phyloP scores from a whole-genome alignment of 2,888 invertebrate species.

The Bembecia ichneumoniformis region DNA sequence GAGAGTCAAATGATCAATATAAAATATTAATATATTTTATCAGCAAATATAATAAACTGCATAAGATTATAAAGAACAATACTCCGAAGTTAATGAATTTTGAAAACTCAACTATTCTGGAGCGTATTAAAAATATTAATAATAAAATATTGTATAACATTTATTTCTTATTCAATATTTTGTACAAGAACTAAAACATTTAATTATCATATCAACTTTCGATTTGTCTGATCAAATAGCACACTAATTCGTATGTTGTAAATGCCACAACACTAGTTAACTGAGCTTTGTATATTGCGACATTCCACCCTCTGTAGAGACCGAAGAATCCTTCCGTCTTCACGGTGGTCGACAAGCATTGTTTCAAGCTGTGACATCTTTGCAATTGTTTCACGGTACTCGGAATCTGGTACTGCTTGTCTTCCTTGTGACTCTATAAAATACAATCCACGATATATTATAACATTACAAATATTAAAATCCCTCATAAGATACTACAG shows the following conservation, averaged over 20 bases:
- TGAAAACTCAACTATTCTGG: too few relatives aligned
- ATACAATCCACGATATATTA: background rate
- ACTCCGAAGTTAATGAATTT: too few relatives aligned
- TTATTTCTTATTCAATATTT: too few relatives aligned
- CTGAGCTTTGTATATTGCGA: constrained; percentile 49
- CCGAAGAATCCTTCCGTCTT: constrained; percentile 36
- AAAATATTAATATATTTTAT: too few relatives aligned
- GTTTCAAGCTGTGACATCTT: constrained; percentile 26
- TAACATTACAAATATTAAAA: background rate
- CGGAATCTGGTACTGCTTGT: constrained; percentile 23
- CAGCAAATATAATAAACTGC: too few relatives aligned
- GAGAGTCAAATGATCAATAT: too few relatives aligned
- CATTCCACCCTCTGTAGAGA: constrained; percentile 40
- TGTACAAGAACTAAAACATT: too few relatives aligned
- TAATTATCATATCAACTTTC: too few relatives aligned
- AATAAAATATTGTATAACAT: too few relatives aligned
- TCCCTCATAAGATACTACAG: too few relatives aligned
- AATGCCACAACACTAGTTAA: constrained; percentile 39
- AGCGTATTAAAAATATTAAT: too few relatives aligned
- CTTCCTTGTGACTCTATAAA: constrained; percentile 40
- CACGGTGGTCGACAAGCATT: constrained; percentile 31
- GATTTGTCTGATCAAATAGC: constrained; percentile 15
- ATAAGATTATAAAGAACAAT: too few relatives aligned
- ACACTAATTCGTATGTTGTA: constrained; percentile 46
- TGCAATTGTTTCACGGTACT: constrained; percentile 29